Evolutionary conservation across 23 tunicate genomes (phyloP), one percentile per base, ranked within the genome.

Genomic region (Trididemnum clinides): DNA sequence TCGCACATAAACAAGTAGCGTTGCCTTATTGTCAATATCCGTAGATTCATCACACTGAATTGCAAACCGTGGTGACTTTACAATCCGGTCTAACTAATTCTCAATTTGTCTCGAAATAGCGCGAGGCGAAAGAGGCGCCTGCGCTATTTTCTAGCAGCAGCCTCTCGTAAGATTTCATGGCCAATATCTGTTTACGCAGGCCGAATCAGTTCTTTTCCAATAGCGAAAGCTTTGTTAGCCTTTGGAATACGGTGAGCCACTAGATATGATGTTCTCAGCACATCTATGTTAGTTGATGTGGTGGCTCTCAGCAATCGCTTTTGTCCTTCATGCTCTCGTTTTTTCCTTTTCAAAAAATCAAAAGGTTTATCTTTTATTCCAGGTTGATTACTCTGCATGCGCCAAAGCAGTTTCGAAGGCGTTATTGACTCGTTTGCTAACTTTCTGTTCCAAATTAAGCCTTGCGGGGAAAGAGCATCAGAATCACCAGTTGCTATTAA

Each of bases 1-100:
- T 37, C 92, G 81, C 29, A 83, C 92, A 82, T 15, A 87, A 66
- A 87, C 87, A 25, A 82, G 76, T 0, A 88, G 81, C 37, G 27
- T 33, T 0, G 86, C 80, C 20, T 63, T 33, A 33, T 44, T 81
- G 37, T 57, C 71, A 79, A 79, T 31, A 57, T 79, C 84, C 3
- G 84, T 79, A 51, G 84, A 79, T 30, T 79, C 70, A 27, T 79
- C 84, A 54, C 35, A 49, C 70, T 79, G 84, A 20, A 79, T 20
- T 28, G 84, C 70, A 57, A 19, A 33, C 70, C 50, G 49, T 51
- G 81, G 82, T 27, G 88, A 75, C 39, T 34, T 6, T 28, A 18
- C 30, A 63, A 81, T 62, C 75, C 73, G 18, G 51, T 81, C 75
- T 29, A 34, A 35, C 51, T 63, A 33, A 10, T 81, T 51, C 19